Conservation (phyloP, 2,797 vertebrate genomes). For the Enteromius unitaeniatus region DNA sequence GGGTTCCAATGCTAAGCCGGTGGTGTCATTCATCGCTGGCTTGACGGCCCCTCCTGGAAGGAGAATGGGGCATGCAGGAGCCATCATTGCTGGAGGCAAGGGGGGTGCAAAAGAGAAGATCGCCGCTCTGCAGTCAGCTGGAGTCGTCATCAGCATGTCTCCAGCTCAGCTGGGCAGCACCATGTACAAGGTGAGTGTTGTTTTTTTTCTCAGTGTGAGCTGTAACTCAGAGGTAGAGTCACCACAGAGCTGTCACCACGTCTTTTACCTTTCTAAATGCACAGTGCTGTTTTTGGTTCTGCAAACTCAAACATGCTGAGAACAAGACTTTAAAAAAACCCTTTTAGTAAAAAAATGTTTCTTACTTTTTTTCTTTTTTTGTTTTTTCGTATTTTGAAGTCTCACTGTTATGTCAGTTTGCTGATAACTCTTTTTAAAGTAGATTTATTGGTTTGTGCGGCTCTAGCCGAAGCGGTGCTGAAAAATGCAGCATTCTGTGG, state of each 20-base stretch:
- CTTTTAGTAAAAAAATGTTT: background rate
- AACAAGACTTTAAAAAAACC: slow-evolving; percentile 27
- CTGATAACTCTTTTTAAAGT: slow-evolving; percentile 23
- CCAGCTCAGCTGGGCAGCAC: slow-evolving; percentile 96
- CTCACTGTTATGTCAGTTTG: background rate
- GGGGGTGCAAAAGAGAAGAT: slow-evolving; percentile 99
- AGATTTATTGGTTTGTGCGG: background rate
- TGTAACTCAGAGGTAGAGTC: slow-evolving; percentile 15
- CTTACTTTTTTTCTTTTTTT: background rate
- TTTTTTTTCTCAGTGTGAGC: slow-evolving; percentile 26
- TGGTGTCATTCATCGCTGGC: slow-evolving; percentile 98
- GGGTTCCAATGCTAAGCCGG: slow-evolving; percentile 92
- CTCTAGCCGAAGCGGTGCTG: background rate
- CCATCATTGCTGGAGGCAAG: slow-evolving; percentile 97
- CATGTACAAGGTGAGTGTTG: slow-evolving; percentile 90
- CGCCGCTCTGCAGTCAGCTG: slow-evolving; percentile 92
- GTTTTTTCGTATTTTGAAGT: background rate
- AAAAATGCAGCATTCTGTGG: background rate
- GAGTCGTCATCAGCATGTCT: slow-evolving; percentile 96
- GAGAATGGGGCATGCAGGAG: slow-evolving; percentile 96
- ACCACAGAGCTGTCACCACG: slow-evolving; percentile 4
- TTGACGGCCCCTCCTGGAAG: slow-evolving; percentile 95
- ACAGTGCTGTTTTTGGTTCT: slow-evolving; percentile 1
- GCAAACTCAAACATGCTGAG: slow-evolving; percentile 22
- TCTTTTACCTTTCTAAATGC: slow-evolving; percentile 7